Base-by-base conservation (phyloP, 64 coral and sea anemone species). In the Stylophora pistillata region DNA sequence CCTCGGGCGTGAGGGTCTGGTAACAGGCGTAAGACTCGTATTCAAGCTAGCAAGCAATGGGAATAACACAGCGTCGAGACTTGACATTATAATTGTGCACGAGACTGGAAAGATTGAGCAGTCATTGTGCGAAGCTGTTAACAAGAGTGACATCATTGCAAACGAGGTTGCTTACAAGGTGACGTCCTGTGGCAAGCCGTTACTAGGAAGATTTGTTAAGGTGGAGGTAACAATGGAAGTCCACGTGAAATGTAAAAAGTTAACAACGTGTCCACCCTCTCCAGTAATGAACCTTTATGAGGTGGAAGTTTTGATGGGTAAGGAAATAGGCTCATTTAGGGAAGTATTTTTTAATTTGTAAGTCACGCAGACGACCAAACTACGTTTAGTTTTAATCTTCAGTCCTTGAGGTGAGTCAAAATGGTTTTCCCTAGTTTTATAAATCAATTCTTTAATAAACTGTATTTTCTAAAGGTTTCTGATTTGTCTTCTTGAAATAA, bases 1-100 rank as follows among this genome's bases (percentile, higher is more conserved):
- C 11, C 57, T 91, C 5, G 70, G 71, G 29, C 89, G 66, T 18
- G 79, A 74, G 63, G 82, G 79, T 13, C 32, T 91, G 10, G 72
- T 91, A 1, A 85, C 79, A 4, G 71, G 79, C 61, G 57, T 91
- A 13, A 56, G 55, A 13, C 25, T 72, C 3, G 29, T 13, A 7
- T 15, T 90, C 31, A 52, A 62, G 23, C 9, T 33, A 1, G 9
- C 0, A 11, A 41, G 56, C 1, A 1, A 0, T 27, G 32, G 15
- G 0, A 15, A 0, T 0, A 9, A 47, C 12, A 47, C 17, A 17
- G 15, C 21, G 5, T 47, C 37, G 7, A 11, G 13, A 10, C 1
- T 91, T 13, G n/a, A 23, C 17, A 60, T 85, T 23, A 75, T 15
- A n/a, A 79, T 91, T 4, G 16, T 25, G 21, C 23, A 62, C 16